phyloP scores from a whole-genome alignment of 2,797 vertebrate genomes.

The Phalanger gymnotis region DNA sequence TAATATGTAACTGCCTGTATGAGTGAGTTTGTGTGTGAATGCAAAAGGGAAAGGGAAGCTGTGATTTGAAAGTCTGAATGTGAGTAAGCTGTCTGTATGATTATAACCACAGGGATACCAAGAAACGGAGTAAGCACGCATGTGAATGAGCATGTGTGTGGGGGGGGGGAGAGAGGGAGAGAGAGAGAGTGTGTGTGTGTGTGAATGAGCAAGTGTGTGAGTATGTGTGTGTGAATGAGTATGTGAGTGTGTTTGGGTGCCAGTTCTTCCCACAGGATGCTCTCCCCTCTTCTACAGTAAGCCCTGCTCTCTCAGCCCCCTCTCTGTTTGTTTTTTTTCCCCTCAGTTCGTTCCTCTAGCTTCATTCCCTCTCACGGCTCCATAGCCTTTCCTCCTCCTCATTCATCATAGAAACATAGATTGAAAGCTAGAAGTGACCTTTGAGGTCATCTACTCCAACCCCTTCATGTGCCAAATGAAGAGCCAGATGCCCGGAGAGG shows the following conservation, averaged over 20 bases:
- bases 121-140: fast-evolving
- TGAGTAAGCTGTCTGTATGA: neutral
- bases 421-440: neutral
- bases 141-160: fast-evolving
- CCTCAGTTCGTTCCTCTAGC: neutral
- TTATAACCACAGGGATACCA: neutral
- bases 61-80: neutral
- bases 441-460: neutral
- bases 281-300: constrained; percentile 17
- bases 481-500: neutral
- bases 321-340: fast-evolving
- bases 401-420: neutral
- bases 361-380: neutral
- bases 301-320: neutral
- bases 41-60: neutral
- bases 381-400: neutral
- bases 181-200: neutral
- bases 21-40: neutral
- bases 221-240: no score
- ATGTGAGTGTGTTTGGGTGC: neutral
- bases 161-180: no score
- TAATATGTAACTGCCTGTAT: fast-evolving
- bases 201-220: fast-evolving
- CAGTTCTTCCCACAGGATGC: no score
- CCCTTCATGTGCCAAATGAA: neutral